Base-by-base conservation (phyloP, 2,888 invertebrate species). In the Dichetophora obliterata region DNA sequence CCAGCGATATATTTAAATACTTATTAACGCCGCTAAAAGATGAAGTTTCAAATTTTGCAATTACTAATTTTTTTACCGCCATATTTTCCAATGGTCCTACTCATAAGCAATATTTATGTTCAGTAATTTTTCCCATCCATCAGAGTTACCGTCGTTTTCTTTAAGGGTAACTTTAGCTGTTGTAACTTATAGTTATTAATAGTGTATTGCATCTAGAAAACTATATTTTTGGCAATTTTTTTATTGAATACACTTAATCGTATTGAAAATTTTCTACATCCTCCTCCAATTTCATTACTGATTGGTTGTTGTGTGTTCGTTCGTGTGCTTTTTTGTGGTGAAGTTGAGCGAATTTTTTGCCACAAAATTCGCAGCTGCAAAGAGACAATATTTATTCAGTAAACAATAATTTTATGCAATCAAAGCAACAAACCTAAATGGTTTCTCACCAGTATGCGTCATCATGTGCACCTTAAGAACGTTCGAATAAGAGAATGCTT, bases 241-340 rank as follows among this genome's bases (percentile, higher is more conserved):
- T 43, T 6, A 43, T 43, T 6, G 43, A 43, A 11, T 11, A 2
- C 4, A 5, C 24, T 59, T 24, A 59, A 11, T 59, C 57, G 57
- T 24, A 24, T 22, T 24, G 57, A 24, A 14, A 14, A 59, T 59
- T 27, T 63, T 63, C 63, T 27, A 31, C 50, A 14, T 71, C 22
- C 14, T 71, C 57, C 31, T 50, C 54, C 14, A 66, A 9, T 34
- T 22, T 54, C 16, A 50, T 1, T 31, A 31, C 52, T 31, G 6
- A 5, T 31, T 50, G 66, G 1, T 16, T 34, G 24, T 37, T 74
- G 24, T 74, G 74, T n/a, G 74, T 74, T 19, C 74, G 66, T 75
- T 88, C 88, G 27, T 88, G 88, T 0, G 86, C 78, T 43, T 88
- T 87, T 75, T 84, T 86, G 74, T 88, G 88, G 75, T 88, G 88